These are phyloP conservation scores for Folsomia candida DNA, from an alignment of 2,888 invertebrate species.

Conservation along the genomic window DNA sequence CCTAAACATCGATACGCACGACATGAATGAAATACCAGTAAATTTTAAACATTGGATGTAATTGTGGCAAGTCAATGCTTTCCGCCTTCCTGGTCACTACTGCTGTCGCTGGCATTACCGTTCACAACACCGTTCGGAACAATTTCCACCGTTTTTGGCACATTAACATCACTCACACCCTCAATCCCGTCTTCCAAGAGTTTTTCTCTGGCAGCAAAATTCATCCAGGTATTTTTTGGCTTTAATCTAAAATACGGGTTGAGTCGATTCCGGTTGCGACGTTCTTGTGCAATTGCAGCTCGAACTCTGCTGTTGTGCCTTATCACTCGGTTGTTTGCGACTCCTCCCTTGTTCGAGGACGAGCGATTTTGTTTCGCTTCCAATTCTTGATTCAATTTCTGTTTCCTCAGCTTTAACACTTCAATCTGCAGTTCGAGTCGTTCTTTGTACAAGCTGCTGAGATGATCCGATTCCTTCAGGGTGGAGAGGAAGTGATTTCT, in stretches of 20 bases:
- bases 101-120: no score
- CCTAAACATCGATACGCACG: no score
- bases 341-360: not conserved
- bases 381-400: constrained; percentile 44
- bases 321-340: not conserved
- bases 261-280: not conserved
- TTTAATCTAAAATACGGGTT: constrained; percentile 5
- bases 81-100: no score
- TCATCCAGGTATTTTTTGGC: constrained; percentile 13
- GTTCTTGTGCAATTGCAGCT: not conserved
- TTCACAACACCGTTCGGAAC: no score
- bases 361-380: not conserved
- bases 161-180: no score
- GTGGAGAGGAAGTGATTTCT: constrained; percentile 37
- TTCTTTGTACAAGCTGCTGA: constrained; percentile 37
- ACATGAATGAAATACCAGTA: no score
- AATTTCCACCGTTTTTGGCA: no score
- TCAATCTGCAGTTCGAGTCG: constrained; percentile 49
- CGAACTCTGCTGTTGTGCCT: not conserved
- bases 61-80: no score
- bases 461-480: constrained; percentile 33
- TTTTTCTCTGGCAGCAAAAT: not conserved
- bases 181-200: not conserved
- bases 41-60: no score
- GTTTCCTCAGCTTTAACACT: constrained; percentile 46